These are phyloP conservation scores for Phalacrocorax carbo DNA, from an alignment of 2,113 vertebrate species.

Conservation along the genomic window DNA sequence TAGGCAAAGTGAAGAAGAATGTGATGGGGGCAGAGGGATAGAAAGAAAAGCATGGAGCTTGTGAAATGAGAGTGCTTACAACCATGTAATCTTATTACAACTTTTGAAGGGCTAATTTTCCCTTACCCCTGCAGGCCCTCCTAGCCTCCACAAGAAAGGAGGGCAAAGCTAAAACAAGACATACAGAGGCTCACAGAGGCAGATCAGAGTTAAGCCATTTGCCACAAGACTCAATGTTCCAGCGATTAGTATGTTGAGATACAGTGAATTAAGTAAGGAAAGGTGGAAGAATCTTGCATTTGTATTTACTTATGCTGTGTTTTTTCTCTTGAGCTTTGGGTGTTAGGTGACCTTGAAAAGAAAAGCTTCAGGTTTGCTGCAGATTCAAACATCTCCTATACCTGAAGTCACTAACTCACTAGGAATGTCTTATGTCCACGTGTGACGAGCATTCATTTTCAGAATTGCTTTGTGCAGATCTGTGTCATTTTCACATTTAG, in stretches of 20 bases:
- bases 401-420: background rate
- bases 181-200: background rate
- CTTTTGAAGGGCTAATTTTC: background rate
- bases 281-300: background rate
- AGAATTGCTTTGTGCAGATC: background rate
- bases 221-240: background rate
- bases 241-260: background rate
- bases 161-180: background rate
- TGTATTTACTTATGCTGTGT: background rate
- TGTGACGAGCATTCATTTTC: background rate
- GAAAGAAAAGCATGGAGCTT: background rate
- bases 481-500: slow-evolving; percentile 20
- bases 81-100: background rate
- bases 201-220: background rate
- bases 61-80: background rate
- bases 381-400: background rate
- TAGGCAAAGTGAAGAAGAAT: background rate
- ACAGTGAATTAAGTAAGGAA: background rate
- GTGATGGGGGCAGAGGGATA: background rate
- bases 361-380: background rate
- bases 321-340: background rate
- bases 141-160: background rate
- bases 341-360: background rate
- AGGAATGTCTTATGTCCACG: background rate
- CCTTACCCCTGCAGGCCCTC: background rate